Percentiles rank a stretch among this genome's conserved stretches.
Conservation (phyloP, 2,888 invertebrate species). For the Conomelus anceps region DNA sequence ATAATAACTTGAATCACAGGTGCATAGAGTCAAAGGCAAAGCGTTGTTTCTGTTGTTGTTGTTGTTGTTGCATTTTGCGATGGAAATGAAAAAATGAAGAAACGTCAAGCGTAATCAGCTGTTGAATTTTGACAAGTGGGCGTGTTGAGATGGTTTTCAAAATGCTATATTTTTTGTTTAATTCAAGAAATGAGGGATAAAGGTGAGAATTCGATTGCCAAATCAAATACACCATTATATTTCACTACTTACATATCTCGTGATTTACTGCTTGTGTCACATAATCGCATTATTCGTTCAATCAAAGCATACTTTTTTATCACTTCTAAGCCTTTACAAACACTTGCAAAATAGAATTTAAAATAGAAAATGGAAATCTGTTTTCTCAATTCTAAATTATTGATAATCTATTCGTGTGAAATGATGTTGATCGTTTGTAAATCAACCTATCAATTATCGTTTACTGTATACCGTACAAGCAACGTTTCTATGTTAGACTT, state of each 20-base stretch:
- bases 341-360: too few species aligned
- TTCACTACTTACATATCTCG: background rate
- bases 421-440: too few species aligned
- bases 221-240: background rate
- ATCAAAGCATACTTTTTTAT: background rate
- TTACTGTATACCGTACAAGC: too few species aligned
- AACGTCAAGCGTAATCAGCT: conserved; percentile 19
- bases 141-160: conserved; percentile 15
- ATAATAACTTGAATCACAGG: too few species aligned
- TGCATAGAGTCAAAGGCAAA: too few species aligned
- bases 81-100: background rate
- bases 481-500: too few species aligned
- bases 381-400: too few species aligned
- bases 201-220: background rate
- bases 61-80: background rate
- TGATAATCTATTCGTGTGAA: too few species aligned
- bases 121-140: conserved; percentile 27
- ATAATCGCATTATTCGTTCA: background rate
- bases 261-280: background rate
- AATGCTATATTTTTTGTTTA: background rate
- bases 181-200: background rate
- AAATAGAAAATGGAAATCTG: too few species aligned
- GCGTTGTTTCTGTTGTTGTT: too few species aligned
- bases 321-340: background rate
- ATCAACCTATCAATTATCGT: too few species aligned